Evolutionary conservation across 1,140 invertebrate genomes (phyloP), one percentile per base, ranked within the genome.

Genomic region (Ceratosolen solmsi): DNA sequence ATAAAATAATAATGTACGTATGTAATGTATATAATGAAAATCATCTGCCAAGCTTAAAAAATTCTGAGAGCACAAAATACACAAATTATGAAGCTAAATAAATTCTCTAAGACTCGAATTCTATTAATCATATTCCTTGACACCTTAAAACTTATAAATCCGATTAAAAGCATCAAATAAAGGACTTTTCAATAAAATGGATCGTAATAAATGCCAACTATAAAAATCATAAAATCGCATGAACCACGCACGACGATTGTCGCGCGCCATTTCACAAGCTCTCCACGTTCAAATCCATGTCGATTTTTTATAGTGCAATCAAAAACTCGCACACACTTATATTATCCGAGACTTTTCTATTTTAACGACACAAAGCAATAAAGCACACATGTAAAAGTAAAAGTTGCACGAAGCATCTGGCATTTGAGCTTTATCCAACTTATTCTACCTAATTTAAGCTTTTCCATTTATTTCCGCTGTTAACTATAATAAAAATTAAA

Each of bases 271-370:
- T 75, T 56, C 33, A 51, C n/a, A 38, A 38, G 33, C 33, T 33
- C 30, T 38, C 70, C 25, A 38, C 46, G 1, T 38, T 72, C 41
- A 51, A 46, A 27, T 72, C 25, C 8, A 51, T 41, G 5, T 2
- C 9, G n/a, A 68, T 77, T 49, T 72, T 79, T 79, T 72, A 72
- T 60, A 38, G 54, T 33, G 71, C 56, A 72, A 79, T 79, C n/a
- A 72, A 79, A 70, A 17, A 1, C 25, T 70, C 30, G 17, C 5
- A 41, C 13, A 46, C 15, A 56, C 0, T 58, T n/a, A 72, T 46
- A 56, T 79, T 54, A 22, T 60, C 17, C 20, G 22, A 13, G 38
- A 0, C 20, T 33, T 38, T 13, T 27, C 56, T 25, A 41, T 11
- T 27, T 41, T 76, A 38, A 79, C 46, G 27, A 70, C 33, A 70